phyloP scores from a whole-genome alignment of 1,140 invertebrate genomes.

The Parapsyche elsis region DNA sequence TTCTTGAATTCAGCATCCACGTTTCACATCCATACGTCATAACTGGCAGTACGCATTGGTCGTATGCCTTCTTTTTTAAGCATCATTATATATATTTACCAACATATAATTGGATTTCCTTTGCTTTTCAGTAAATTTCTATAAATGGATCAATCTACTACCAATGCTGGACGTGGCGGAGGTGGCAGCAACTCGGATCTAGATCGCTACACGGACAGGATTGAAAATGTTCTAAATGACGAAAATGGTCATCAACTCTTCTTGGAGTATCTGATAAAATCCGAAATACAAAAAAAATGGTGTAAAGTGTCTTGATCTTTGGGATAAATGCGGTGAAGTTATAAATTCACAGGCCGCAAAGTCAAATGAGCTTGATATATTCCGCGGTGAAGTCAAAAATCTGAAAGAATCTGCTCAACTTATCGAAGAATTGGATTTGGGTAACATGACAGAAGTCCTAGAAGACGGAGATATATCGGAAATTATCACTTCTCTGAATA shows the following conservation, averaged over 20 bases:
- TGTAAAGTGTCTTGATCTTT: constrained; percentile 60
- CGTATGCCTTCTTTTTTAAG: too few species aligned
- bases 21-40: too few species aligned
- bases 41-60: too few species aligned
- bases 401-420: constrained; percentile 62
- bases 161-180: constrained; percentile 63
- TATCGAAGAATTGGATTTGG: constrained; percentile 64
- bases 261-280: constrained; percentile 64
- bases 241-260: constrained; percentile 64
- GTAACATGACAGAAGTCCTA: constrained; percentile 61
- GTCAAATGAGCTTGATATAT: constrained; percentile 58
- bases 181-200: constrained; percentile 64
- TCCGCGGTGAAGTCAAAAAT: constrained; percentile 43
- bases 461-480: constrained; percentile 61
- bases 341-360: constrained; percentile 55
- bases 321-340: constrained; percentile 62
- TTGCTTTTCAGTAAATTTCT: background rate
- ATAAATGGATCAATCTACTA: constrained; percentile 64
- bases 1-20: too few species aligned
- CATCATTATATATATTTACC: too few species aligned
- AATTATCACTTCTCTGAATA: constrained; percentile 60
- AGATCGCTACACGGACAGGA: constrained; percentile 66
- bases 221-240: constrained; percentile 65
- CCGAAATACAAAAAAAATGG: constrained; percentile 62
- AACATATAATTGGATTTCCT: background rate